These are phyloP conservation scores for Pterophyllum scalare DNA, from an alignment of 2,113 vertebrate genomes.

Conservation along the genomic window DNA sequence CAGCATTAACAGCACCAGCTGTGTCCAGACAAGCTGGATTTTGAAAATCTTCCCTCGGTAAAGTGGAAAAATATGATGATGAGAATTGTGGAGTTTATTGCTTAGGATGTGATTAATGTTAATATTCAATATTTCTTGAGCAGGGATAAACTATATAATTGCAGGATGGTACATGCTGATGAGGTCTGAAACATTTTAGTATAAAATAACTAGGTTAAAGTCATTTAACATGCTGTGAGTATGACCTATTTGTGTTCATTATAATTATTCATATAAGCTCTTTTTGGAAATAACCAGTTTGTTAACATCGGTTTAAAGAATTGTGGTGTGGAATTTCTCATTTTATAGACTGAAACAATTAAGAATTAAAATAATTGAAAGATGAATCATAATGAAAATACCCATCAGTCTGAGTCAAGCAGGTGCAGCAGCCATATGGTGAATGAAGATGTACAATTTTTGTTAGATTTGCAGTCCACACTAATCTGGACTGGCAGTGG, in stretches of 20 bases:
- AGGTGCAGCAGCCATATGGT: neutral
- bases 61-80: slow-evolving; percentile 7
- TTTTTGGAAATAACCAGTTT: neutral
- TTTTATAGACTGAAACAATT: slow-evolving; percentile 13
- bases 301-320: neutral
- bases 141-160: slow-evolving; percentile 1
- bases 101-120: slow-evolving; percentile 6
- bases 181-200: neutral
- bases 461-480: neutral
- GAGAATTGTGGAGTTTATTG: slow-evolving; percentile 1
- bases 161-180: neutral
- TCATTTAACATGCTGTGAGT: neutral
- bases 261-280: neutral
- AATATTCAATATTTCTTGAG: neutral
- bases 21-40: neutral
- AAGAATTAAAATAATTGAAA: neutral
- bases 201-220: neutral
- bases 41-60: neutral
- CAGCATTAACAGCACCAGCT: neutral
- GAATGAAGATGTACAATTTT: neutral
- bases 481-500: neutral
- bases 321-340: neutral
- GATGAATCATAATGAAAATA: neutral
- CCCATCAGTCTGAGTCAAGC: neutral
- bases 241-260: neutral